A percentile compares a stretch with the other conserved stretches of the same genome.
Conservation (phyloP, 2,888 invertebrate genomes). For the Dryobotodes eremita region DNA sequence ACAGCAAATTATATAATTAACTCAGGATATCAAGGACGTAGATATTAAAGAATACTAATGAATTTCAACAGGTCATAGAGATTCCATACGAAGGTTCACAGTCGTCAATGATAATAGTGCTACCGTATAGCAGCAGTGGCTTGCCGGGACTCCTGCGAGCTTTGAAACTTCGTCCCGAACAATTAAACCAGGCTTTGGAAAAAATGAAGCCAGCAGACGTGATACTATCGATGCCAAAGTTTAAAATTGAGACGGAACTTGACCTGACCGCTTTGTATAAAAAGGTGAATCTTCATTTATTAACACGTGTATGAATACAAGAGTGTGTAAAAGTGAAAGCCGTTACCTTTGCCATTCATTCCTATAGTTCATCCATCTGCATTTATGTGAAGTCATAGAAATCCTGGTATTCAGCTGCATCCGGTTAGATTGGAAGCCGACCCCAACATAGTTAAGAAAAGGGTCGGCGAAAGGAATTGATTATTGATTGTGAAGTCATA, state of each 20-base stretch:
- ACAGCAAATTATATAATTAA: no score
- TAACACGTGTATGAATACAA: neutral
- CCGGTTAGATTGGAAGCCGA: no score
- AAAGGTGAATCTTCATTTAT: slow-evolving; percentile 67
- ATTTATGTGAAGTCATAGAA: no score
- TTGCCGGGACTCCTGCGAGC: slow-evolving; percentile 79
- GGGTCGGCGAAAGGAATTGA: no score
- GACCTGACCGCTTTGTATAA: slow-evolving; percentile 69
- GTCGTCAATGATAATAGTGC: slow-evolving; percentile 93
- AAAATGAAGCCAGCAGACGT: slow-evolving; percentile 86
- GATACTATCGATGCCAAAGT: slow-evolving; percentile 90
- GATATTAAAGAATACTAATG: neutral
- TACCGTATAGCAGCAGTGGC: slow-evolving; percentile 91
- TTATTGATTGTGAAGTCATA: neutral
- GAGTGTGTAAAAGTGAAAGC: neutral
- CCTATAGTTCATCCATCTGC: neutral
- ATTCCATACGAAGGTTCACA: slow-evolving; percentile 92
- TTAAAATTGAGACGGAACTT: slow-evolving; percentile 70
- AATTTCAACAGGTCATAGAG: slow-evolving; percentile 90
- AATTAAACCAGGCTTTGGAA: slow-evolving; percentile 83
- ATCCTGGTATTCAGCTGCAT: no score
- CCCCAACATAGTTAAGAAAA: no score
- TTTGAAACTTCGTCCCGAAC: slow-evolving; percentile 73
- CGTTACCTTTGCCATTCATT: neutral
- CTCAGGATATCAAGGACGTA: neutral